These are phyloP conservation scores for Parapristionchus giblindavisi DNA, from an alignment of 2,888 invertebrate species.

Conservation along the genomic window DNA sequence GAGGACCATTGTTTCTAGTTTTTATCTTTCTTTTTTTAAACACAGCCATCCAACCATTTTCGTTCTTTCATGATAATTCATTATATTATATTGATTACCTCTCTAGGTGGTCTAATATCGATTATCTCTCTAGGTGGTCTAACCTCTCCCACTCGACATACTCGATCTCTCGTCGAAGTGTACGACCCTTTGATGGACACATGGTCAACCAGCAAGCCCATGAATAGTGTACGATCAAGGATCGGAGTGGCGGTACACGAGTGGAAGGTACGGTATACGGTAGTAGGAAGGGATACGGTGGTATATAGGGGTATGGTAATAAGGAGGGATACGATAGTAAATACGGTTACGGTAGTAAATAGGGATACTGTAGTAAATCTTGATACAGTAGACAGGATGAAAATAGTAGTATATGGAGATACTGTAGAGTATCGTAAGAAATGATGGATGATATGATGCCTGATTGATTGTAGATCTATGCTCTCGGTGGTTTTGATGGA, in stretches of 20 bases:
- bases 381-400: no score
- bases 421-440: not conserved
- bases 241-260: constrained; percentile 86
- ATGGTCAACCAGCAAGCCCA: constrained; percentile 72
- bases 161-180: constrained; percentile 24
- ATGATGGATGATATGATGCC: not conserved
- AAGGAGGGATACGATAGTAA: constrained; percentile 62
- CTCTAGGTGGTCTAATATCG: not conserved
- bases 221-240: constrained; percentile 82
- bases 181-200: constrained; percentile 6
- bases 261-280: constrained; percentile 71
- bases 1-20: no score
- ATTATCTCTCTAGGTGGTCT: constrained; percentile 12
- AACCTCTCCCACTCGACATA: not conserved
- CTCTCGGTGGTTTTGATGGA: constrained; percentile 86
- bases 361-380: constrained; percentile 29
- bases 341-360: constrained; percentile 83
- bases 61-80: no score
- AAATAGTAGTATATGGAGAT: no score
- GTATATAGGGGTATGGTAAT: not conserved
- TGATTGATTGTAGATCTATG: constrained; percentile 75
- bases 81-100: no score
- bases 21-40: no score
- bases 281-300: not conserved
- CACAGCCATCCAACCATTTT: no score